Evolutionary conservation across 1,140 invertebrate genomes (phyloP).

Genomic region (Hydropsyche tenuis): DNA sequence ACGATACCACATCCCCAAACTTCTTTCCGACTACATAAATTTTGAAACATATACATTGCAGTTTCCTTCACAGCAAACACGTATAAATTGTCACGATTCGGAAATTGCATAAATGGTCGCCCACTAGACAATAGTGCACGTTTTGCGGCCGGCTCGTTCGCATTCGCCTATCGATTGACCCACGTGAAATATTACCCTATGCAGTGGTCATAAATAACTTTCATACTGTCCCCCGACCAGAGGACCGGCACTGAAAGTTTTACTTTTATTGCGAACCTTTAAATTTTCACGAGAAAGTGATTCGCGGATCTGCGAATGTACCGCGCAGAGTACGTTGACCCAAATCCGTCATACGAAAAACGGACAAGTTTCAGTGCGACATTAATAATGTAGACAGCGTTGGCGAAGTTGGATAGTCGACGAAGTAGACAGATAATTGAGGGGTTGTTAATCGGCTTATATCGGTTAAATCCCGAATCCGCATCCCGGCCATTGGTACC

Average conservation of each 20-base stretch:
- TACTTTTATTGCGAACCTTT: background rate
- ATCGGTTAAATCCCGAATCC: slow-evolving; percentile 46
- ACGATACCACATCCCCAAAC: no score
- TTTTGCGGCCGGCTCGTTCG: slow-evolving; percentile 29
- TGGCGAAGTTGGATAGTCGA: background rate
- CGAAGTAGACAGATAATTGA: slow-evolving; percentile 43
- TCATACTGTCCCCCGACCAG: slow-evolving; percentile 36
- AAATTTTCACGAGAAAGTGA: no score
- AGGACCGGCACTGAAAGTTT: background rate
- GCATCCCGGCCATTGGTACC: slow-evolving; percentile 42
- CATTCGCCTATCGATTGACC: slow-evolving; percentile 50
- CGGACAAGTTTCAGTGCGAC: background rate
- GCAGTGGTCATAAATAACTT: slow-evolving; percentile 49
- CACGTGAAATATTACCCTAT: slow-evolving; percentile 53
- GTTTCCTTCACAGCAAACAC: background rate
- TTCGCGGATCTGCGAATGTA: no score
- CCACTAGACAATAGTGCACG: slow-evolving; percentile 16
- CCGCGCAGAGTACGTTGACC: background rate
- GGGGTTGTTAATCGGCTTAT: slow-evolving; percentile 50
- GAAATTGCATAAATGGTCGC: slow-evolving; percentile 36
- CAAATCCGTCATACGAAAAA: background rate
- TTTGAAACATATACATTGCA: no score
- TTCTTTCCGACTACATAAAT: no score
- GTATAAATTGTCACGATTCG: slow-evolving; percentile 38
- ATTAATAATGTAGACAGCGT: background rate